These are phyloP conservation scores for Caenorhabditis becei DNA, from an alignment of 2,888 invertebrate species.

Conservation along the genomic window DNA sequence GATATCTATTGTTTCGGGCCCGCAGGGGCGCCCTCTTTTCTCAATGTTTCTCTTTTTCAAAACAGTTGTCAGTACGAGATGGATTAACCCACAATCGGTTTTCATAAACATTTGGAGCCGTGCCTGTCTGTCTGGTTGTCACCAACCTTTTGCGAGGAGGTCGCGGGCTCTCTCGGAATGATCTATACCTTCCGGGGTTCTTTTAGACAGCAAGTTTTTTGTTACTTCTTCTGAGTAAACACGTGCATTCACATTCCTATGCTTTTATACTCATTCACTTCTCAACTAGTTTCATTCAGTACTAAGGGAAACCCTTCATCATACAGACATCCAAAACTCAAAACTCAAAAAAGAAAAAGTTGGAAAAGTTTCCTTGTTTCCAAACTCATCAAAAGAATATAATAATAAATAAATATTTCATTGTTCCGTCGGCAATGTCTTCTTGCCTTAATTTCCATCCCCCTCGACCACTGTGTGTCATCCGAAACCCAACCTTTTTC, in stretches of 20 bases:
- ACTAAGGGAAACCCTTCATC: slow-evolving; percentile 4
- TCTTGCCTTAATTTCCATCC: neutral
- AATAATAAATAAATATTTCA: slow-evolving; percentile 33
- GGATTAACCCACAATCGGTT: slow-evolving; percentile 58
- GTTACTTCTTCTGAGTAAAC: slow-evolving; percentile 50
- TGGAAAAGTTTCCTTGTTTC: slow-evolving; percentile 13
- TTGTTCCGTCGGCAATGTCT: slow-evolving; percentile 6
- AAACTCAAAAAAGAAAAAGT: neutral
- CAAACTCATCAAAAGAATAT: slow-evolving; percentile 15
- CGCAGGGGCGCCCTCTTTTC: slow-evolving; percentile 15
- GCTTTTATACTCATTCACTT: neutral
- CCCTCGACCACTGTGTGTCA: slow-evolving; percentile 20
- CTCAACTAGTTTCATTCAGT: slow-evolving; percentile 17
- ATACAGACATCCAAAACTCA: neutral
- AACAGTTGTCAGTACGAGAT: slow-evolving; percentile 60
- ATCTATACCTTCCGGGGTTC: slow-evolving; percentile 55
- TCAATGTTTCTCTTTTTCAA: slow-evolving; percentile 45
- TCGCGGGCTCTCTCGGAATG: slow-evolving; percentile 24
- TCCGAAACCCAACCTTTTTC: slow-evolving; percentile 53
- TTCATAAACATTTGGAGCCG: slow-evolving; percentile 42
- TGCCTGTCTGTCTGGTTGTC: slow-evolving; percentile 26
- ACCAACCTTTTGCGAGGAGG: slow-evolving; percentile 34
- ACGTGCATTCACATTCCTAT: slow-evolving; percentile 14
- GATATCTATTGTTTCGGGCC: slow-evolving; percentile 44
- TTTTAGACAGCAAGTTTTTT: slow-evolving; percentile 30